These are phyloP conservation scores for Micromesistius poutassou DNA, from an alignment of 2,797 vertebrate species.

Conservation along the genomic window DNA sequence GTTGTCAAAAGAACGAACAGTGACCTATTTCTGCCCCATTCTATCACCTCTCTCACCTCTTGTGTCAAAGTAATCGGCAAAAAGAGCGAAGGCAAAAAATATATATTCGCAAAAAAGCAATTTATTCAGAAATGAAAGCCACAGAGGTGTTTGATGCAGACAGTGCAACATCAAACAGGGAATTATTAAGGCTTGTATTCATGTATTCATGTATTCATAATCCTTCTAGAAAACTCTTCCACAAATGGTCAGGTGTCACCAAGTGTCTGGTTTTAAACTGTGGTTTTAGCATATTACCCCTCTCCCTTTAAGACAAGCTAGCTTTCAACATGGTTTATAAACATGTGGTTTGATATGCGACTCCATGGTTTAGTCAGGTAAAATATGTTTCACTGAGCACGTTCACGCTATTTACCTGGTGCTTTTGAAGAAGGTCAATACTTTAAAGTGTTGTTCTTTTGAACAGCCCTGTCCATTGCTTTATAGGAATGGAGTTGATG, in stretches of 20 bases:
- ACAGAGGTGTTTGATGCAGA: background rate
- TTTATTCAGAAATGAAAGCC: background rate
- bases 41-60: conserved; percentile 6
- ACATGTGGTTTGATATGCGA: background rate
- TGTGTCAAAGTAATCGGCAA: conserved; percentile 8
- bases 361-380: background rate
- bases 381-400: background rate
- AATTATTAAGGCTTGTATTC: background rate
- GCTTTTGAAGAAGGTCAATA: background rate
- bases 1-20: background rate
- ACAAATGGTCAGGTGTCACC: background rate
- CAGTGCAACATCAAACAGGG: background rate
- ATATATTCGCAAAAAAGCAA: background rate
- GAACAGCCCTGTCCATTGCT: background rate
- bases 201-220: background rate
- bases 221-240: background rate
- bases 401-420: background rate
- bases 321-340: background rate
- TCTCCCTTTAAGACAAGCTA: background rate
- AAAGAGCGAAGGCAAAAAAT: background rate
- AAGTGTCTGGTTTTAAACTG: background rate
- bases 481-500: background rate
- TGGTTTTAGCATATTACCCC: conserved; percentile 31
- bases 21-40: conserved; percentile 8
- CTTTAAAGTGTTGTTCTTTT: too few species aligned